A percentile compares a stretch with the other conserved stretches of the same genome.
Evolutionary conservation across 1,140 invertebrate genomes (phyloP).

Genomic region (Acromyrmex charruanus): DNA sequence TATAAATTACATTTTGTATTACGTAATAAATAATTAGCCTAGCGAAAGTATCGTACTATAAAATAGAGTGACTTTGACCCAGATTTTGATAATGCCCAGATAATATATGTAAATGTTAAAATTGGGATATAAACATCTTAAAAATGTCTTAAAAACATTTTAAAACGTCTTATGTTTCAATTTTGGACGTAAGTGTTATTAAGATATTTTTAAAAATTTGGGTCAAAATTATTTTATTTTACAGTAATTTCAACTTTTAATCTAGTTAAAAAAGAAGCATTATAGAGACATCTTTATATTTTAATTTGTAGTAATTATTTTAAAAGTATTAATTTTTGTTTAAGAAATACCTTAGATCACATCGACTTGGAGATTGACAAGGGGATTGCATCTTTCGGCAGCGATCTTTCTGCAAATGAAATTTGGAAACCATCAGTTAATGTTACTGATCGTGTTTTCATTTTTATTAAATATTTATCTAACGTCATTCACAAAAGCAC

Average conservation of each 20-base stretch:
- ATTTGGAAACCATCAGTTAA: conserved; percentile 70
- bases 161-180: no score
- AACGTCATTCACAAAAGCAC: conserved; percentile 75
- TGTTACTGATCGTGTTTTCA: conserved; percentile 70
- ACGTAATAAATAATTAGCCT: not conserved
- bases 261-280: not conserved
- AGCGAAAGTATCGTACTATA: not conserved
- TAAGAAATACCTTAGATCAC: conserved; percentile 68
- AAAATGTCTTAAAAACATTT: no score
- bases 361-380: conserved; percentile 80
- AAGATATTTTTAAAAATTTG: no score
- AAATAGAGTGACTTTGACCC: no score
- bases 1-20: conserved; percentile 3
- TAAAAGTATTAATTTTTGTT: conserved; percentile 17
- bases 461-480: conserved; percentile 78
- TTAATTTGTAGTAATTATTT: not conserved
- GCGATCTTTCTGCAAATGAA: conserved; percentile 67
- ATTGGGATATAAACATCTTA: no score
- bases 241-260: not conserved
- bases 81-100: no score
- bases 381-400: conserved; percentile 69
- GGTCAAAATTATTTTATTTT: no score
- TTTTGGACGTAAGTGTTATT: no score
- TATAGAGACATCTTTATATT: not conserved
- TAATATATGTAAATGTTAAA: no score